Conservation (phyloP, 2,888 invertebrate genomes). For the Acrobeloides nanus region DNA sequence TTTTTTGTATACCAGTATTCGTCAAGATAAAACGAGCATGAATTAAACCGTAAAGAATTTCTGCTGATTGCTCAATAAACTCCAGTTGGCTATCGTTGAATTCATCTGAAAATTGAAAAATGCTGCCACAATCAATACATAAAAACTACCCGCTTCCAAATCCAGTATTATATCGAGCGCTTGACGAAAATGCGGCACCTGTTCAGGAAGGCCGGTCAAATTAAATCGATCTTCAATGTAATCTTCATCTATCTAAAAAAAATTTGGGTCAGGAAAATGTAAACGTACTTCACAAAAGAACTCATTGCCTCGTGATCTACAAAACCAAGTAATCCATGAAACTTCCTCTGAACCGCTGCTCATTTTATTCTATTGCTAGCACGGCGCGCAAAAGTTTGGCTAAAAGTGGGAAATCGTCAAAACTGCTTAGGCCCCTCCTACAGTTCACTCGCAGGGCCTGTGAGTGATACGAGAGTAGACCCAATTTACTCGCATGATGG, state of each 20-base stretch:
- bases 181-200: constrained; percentile 97
- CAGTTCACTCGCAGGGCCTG: too few species aligned
- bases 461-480: too few species aligned
- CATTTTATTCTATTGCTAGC: too few species aligned
- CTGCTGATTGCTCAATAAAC: neutral
- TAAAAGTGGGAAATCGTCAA: too few species aligned
- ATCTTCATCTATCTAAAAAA: constrained; percentile 95
- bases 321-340: constrained; percentile 99
- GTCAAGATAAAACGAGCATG: constrained; percentile 96
- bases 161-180: constrained; percentile 99
- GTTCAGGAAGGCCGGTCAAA: constrained; percentile 95
- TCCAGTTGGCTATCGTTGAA: neutral
- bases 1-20: constrained; percentile 80
- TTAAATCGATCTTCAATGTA: constrained; percentile 99
- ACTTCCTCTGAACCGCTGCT: constrained; percentile 64
- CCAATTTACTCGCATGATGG: too few species aligned
- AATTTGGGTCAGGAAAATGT: too few species aligned
- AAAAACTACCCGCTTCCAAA: constrained; percentile 78
- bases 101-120: too few species aligned
- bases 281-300: constrained; percentile 88
- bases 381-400: too few species aligned
- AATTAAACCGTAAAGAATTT: constrained; percentile 73
- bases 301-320: constrained; percentile 95
- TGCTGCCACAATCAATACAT: too few species aligned
- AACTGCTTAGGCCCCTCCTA: too few species aligned